Base-by-base conservation (phyloP, 2,113 vertebrate species). In the Myiopsitta monachus region DNA sequence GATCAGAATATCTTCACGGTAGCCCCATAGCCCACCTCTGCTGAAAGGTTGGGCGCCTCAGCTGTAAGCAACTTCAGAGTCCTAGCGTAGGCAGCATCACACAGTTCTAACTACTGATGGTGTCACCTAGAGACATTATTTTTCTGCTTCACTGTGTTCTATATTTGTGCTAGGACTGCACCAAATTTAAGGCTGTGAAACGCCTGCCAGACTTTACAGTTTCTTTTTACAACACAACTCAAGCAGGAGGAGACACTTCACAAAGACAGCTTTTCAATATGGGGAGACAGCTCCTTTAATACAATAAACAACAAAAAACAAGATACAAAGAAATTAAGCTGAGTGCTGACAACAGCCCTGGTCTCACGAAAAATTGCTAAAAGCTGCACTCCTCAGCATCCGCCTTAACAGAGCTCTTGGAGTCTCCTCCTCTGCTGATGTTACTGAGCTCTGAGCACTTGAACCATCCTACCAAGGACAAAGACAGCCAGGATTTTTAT, bases 161-260 rank as follows among this genome's bases (percentile, higher is more conserved):
- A 94, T 62, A 84, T 87, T 52, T 61, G 39, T 79, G 70, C 62
- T 85, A 68, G 74, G 49, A 73, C 22, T 89, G 93, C 89, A 91
- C 49, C 39, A 78, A 87, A 89, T 79, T 92, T 95, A 95, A 91
- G 81, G 81, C 87, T 62, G 77, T 31, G 74, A 92, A 92, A 89
- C 72, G 91, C 89, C 74, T 95, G 91, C 81, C 93, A 96, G 95
- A 95, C 91, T 57, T 73, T 76, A 84, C 87, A 92, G 74, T 46
- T 54, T 84, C 78, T 85, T 91, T 84, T 87, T 79, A 94, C 77
- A 91, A 62, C 80, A 38, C 44, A 90, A 91, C 76, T 93, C 43
- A 76, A 87, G 88, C 92, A 92, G 95, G 77, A 87, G 83, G 88
- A 82, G 77, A 92, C 57, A 62, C 80, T 90, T 95, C 30, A 64